A percentile compares a stretch with the other conserved stretches of the same genome.
phyloP scores from a whole-genome alignment of 1,140 invertebrate genomes.

The Chironomus striatipennis region DNA sequence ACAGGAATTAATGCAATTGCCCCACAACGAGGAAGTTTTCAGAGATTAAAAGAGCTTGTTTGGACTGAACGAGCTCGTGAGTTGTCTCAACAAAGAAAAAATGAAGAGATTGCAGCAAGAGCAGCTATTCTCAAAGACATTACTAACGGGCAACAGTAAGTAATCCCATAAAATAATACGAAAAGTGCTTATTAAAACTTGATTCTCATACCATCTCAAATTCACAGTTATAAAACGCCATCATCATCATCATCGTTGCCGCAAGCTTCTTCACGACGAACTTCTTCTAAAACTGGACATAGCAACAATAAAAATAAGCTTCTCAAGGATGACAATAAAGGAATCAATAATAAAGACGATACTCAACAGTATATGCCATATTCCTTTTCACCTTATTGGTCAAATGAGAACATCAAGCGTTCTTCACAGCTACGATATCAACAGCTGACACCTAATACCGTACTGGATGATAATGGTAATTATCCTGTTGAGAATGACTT shows the following conservation, averaged over 20 bases:
- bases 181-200: too few relatives aligned
- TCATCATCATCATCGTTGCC: not conserved
- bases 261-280: not conserved
- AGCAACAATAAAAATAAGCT: conserved; percentile 15
- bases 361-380: not conserved
- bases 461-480: not conserved
- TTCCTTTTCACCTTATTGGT: not conserved
- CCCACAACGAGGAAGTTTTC: conserved; percentile 54
- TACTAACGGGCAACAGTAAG: conserved; percentile 40
- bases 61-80: conserved; percentile 56
- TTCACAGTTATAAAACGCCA: not conserved
- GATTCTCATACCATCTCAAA: too few relatives aligned
- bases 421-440: not conserved
- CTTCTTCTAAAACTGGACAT: not conserved
- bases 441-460: not conserved
- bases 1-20: conserved; percentile 24
- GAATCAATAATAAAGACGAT: conserved; percentile 19
- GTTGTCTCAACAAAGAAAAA: conserved; percentile 50
- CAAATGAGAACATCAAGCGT: conserved; percentile 17
- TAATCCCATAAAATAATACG: not conserved
- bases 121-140: conserved; percentile 48
- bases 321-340: conserved; percentile 1
- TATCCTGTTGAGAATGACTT: not conserved
- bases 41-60: conserved; percentile 52
- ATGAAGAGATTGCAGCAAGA: conserved; percentile 51